Conservation (phyloP, 2,888 invertebrate genomes). For the Sinopyrophorus schimmeli region DNA sequence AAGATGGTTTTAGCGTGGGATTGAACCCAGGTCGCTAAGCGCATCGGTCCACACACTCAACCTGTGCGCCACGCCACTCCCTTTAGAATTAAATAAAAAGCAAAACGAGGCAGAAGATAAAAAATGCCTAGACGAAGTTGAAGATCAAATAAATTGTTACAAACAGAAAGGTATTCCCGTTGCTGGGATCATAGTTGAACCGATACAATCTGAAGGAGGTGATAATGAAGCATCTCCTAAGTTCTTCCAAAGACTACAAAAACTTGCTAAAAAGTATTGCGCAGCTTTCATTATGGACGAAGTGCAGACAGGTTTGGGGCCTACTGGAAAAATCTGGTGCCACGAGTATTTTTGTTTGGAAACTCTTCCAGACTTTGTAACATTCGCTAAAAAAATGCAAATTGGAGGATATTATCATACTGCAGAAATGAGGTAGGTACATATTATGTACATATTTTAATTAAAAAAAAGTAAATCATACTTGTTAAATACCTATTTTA, state of each 20-base stretch:
- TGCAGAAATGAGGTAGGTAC: constrained; percentile 69
- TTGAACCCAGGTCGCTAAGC: no score
- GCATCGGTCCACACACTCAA: no score
- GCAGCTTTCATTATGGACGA: constrained; percentile 90
- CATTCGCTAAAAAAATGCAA: constrained; percentile 98
- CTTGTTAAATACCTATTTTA: no score
- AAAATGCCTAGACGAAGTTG: constrained; percentile 67
- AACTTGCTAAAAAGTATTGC: constrained; percentile 75
- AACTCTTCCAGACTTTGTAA: constrained; percentile 87
- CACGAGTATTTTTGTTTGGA: constrained; percentile 90
- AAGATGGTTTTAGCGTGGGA: no score
- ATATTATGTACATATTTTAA: constrained; percentile 1
- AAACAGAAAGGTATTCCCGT: constrained; percentile 73
- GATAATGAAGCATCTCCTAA: constrained; percentile 90
- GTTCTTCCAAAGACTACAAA: constrained; percentile 85
- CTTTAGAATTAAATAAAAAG: constrained; percentile 71
- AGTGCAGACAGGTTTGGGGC: constrained; percentile 97
- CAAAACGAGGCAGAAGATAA: constrained; percentile 86
- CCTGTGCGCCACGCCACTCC: no score
- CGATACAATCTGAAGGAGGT: constrained; percentile 97
- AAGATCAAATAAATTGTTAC: constrained; percentile 72
- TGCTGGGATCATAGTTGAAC: constrained; percentile 93
- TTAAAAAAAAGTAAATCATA: no score
- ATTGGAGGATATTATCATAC: constrained; percentile 91
- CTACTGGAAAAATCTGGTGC: constrained; percentile 97